A percentile compares a stretch with the other conserved stretches of the same genome.
These are phyloP conservation scores for Acronicta psi DNA, from an alignment of 2,888 invertebrate species.

Conservation along the genomic window DNA sequence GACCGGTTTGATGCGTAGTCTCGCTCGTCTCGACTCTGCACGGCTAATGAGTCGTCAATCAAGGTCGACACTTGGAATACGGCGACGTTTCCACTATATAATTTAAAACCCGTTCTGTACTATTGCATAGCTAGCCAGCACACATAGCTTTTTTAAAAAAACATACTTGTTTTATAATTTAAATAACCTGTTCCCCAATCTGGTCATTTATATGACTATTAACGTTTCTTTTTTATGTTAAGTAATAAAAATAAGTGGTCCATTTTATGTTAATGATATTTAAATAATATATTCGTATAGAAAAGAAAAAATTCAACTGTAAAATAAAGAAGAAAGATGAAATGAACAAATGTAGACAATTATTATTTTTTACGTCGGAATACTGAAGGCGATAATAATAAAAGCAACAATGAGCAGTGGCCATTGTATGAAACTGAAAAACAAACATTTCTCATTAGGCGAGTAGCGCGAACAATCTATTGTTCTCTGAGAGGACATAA, in stretches of 20 bases:
- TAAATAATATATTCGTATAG: constrained; percentile 15
- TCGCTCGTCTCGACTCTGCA: constrained; percentile 71
- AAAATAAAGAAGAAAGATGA: constrained; percentile 24
- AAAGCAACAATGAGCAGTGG: constrained; percentile 77
- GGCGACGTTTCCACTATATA: constrained; percentile 63
- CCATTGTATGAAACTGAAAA: constrained; percentile 82
- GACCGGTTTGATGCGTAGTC: constrained; percentile 77
- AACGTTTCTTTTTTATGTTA: constrained; percentile 7
- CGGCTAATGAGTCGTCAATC: constrained; percentile 87
- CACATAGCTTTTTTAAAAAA: constrained; percentile 12
- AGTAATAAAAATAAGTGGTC: constrained; percentile 23
- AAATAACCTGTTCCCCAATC: constrained; percentile 29
- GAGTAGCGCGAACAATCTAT: constrained; percentile 82
- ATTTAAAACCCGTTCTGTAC: constrained; percentile 69
- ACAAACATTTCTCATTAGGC: constrained; percentile 88
- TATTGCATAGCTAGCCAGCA: constrained; percentile 34
- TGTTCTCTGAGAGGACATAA: constrained; percentile 85
- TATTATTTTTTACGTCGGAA: constrained; percentile 70
- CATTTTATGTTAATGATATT: constrained; percentile 25
- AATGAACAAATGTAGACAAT: constrained; percentile 36
- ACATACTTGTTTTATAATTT: constrained; percentile 9
- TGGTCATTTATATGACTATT: constrained; percentile 24
- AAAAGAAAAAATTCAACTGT: constrained; percentile 10
- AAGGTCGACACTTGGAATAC: constrained; percentile 79
- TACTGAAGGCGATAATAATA: constrained; percentile 75